A percentile compares a stretch with the other conserved stretches of the same genome.
Evolutionary conservation across 2,888 invertebrate genomes (phyloP).

Genomic region (Myathropa florea): DNA sequence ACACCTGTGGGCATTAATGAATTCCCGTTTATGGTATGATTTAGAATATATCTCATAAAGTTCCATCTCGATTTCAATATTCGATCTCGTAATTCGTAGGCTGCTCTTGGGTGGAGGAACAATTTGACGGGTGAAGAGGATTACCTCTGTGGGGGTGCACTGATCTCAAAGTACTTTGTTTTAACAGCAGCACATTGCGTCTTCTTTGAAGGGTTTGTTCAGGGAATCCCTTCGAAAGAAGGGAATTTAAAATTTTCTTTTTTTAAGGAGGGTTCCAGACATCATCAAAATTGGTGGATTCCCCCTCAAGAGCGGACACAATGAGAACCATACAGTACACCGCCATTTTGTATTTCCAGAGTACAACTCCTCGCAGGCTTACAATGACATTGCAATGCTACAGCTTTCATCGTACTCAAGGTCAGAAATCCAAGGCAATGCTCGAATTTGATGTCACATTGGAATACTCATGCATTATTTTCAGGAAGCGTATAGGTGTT

Average conservation of each 20-base stretch:
- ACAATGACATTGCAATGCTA: conserved; percentile 46
- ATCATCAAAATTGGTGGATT: conserved; percentile 49
- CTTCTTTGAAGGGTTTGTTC: conserved; percentile 41
- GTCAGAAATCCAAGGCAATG: background rate
- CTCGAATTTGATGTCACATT: background rate
- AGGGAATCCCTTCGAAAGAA: background rate
- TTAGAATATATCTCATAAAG: background rate
- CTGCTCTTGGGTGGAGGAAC: conserved; percentile 53
- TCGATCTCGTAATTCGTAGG: conserved; percentile 12
- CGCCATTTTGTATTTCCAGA: conserved; percentile 28
- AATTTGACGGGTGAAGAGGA: conserved; percentile 24
- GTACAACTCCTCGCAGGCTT: conserved; percentile 15
- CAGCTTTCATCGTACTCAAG: conserved; percentile 17
- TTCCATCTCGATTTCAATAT: background rate
- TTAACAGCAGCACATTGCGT: conserved; percentile 61
- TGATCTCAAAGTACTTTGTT: conserved; percentile 41
- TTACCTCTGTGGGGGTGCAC: conserved; percentile 51
- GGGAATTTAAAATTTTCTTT: background rate
- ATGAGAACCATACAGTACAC: conserved; percentile 29
- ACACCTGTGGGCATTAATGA: conserved; percentile 31
- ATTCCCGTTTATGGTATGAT: conserved; percentile 44
- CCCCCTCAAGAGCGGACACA: conserved; percentile 38
- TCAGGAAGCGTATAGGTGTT: conserved; percentile 41
- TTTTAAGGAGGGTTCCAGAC: conserved; percentile 46
- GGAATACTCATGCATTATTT: too few relatives aligned